Evolutionary conservation across 1,140 invertebrate species (phyloP), one percentile per base, ranked within the genome.

Genomic region (Periplaneta americana): DNA sequence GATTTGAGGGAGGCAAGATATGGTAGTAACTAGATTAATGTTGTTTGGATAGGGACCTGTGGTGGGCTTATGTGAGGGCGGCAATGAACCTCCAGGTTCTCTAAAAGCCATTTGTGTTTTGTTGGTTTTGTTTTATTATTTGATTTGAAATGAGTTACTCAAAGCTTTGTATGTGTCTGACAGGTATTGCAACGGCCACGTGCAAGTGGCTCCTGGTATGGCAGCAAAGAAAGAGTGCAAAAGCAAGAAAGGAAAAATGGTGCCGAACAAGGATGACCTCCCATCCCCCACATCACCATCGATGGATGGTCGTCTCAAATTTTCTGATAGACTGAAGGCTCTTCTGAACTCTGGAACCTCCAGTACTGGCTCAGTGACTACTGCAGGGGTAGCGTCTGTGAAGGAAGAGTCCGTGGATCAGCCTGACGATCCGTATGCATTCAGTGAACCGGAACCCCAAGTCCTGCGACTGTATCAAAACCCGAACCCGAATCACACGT

Each of bases 401-500:
- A 39, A 79, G 39, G 76, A 82, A 34, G 82, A 78, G 48, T 48
- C 80, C 18, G 89, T 89, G 77, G 81, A 84, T 37, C 48, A 66
- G 48, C n/a, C 48, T 8, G 86, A 87, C 28, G 91, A 92, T 87
- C 91, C 91, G 1, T 92, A 92, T 84, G 89, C 92, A 37, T 92
- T 92, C 85, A 89, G 90, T 83, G 91, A 91, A 83, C 88, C 89
- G 9, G 88, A 89, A 80, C 87, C 88, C 39, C 83, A 81, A 33
- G 81, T 75, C 18, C 22, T 81, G 8, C 75, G 57, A 17, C 36
- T 81, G 31, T 78, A 81, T 35, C 81, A 81, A 37, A 81, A 57
- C 22, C 33, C 75, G 22, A 81, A 33, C 31, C 35, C 48, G 22
- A 57, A 31, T 78, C 77, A 81, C 48, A 76, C 81, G 15, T 80